Evolutionary conservation across 2,113 vertebrate genomes (phyloP).

Genomic region (Nanorana parkeri): DNA sequence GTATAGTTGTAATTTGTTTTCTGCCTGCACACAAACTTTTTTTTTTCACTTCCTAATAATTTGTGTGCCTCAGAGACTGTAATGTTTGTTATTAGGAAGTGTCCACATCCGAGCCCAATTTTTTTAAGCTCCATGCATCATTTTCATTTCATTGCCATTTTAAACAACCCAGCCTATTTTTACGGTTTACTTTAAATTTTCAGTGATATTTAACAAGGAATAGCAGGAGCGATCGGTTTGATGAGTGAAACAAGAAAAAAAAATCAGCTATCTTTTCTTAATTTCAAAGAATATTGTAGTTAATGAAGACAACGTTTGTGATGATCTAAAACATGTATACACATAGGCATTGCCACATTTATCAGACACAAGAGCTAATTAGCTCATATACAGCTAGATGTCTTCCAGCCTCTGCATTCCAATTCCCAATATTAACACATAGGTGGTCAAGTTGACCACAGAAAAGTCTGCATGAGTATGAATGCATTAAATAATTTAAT

Average conservation of each 20-base stretch:
- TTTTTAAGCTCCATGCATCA: conserved; percentile 68
- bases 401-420: conserved; percentile 92
- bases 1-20: conserved; percentile 60
- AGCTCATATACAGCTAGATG: conserved; percentile 88
- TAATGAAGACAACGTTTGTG: conserved; percentile 91
- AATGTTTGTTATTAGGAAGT: conserved; percentile 62
- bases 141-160: conserved; percentile 67
- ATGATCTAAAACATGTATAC: conserved; percentile 91
- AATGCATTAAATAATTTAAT: conserved; percentile 99
- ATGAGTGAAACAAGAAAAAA: conserved; percentile 65
- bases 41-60: conserved; percentile 58
- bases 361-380: conserved; percentile 98
- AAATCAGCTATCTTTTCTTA: conserved; percentile 63
- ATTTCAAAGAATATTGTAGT: conserved; percentile 79
- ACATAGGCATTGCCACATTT: conserved; percentile 98
- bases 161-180: conserved; percentile 67
- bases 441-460: conserved; percentile 89
- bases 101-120: conserved; percentile 28
- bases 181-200: conserved; percentile 69
- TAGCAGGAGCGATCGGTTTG: conserved; percentile 65
- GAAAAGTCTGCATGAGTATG: conserved; percentile 93
- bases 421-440: conserved; percentile 95
- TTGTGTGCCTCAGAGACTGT: conserved; percentile 57
- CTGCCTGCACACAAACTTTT: conserved; percentile 39
- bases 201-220: conserved; percentile 68